Conservation (phyloP, 2,113 vertebrate species). For the Nestor notabilis region DNA sequence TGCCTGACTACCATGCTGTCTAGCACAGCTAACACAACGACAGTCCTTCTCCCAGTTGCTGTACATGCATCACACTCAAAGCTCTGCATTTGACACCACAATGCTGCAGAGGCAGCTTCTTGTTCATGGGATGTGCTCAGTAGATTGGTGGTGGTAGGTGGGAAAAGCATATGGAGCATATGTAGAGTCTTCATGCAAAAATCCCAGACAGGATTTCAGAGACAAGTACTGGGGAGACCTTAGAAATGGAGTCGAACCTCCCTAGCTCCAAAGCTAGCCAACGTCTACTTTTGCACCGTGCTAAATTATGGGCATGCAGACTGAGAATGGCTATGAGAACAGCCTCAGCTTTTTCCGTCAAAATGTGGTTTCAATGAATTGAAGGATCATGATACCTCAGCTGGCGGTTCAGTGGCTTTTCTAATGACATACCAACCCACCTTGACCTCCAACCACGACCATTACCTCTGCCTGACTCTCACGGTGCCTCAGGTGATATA, state of each 20-base stretch:
- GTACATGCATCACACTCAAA: rapidly evolving
- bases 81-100: not conserved
- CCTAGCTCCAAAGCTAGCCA: not conserved
- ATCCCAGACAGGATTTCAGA: not conserved
- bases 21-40: not conserved
- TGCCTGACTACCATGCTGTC: not conserved
- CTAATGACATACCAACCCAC: not conserved
- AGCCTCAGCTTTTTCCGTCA: not conserved
- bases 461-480: not conserved
- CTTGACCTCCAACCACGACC: not conserved
- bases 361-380: not conserved
- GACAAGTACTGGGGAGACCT: not conserved
- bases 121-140: not conserved
- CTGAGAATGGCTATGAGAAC: not conserved
- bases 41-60: not conserved
- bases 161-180: not conserved
- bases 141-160: no score
- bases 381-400: not conserved
- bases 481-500: rapidly evolving
- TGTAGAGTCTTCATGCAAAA: not conserved
- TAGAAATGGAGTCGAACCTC: not conserved
- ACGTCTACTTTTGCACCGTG: no score
- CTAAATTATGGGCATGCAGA: not conserved
- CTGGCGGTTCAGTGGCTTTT: not conserved
- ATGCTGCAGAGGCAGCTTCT: not conserved